These are phyloP conservation scores for Nephila pilipes DNA, from an alignment of 1,140 invertebrate genomes.

Conservation along the genomic window DNA sequence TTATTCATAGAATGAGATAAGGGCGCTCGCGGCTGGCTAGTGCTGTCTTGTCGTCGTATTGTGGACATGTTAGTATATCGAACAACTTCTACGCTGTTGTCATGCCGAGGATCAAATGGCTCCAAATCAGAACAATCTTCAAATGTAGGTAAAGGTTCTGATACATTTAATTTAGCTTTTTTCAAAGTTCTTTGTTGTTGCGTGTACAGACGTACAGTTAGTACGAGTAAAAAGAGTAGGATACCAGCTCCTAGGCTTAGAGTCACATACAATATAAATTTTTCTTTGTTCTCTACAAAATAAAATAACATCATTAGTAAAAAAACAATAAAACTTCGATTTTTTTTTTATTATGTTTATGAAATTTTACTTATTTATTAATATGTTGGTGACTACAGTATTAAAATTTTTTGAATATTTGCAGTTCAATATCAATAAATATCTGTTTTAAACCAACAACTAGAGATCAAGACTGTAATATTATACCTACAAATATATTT, in stretches of 20 bases:
- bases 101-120: slow-evolving; percentile 80
- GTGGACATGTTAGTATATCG: slow-evolving; percentile 78
- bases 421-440: no score
- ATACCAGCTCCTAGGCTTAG: slow-evolving; percentile 87
- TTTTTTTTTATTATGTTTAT: no score
- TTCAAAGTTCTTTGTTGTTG: slow-evolving; percentile 84
- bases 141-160: slow-evolving; percentile 85
- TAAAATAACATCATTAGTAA: slow-evolving; percentile 68
- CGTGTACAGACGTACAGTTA: slow-evolving; percentile 86
- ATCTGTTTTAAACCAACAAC: no score
- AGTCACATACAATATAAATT: slow-evolving; percentile 89
- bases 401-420: no score
- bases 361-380: no score
- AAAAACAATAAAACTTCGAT: slow-evolving; percentile 66
- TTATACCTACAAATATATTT: no score
- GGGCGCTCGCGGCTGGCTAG: slow-evolving; percentile 82
- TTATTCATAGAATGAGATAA: slow-evolving; percentile 82
- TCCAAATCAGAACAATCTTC: slow-evolving; percentile 84
- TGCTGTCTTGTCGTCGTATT: slow-evolving; percentile 79
- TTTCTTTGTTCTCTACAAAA: slow-evolving; percentile 88
- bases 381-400: no score
- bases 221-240: slow-evolving; percentile 86
- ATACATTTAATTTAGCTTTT: slow-evolving; percentile 85
- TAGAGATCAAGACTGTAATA: no score
- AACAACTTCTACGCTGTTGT: slow-evolving; percentile 78